A percentile compares a stretch with the other conserved stretches of the same genome.
phyloP scores from a whole-genome alignment of 2,888 invertebrate species.

The Sturmia bella region DNA sequence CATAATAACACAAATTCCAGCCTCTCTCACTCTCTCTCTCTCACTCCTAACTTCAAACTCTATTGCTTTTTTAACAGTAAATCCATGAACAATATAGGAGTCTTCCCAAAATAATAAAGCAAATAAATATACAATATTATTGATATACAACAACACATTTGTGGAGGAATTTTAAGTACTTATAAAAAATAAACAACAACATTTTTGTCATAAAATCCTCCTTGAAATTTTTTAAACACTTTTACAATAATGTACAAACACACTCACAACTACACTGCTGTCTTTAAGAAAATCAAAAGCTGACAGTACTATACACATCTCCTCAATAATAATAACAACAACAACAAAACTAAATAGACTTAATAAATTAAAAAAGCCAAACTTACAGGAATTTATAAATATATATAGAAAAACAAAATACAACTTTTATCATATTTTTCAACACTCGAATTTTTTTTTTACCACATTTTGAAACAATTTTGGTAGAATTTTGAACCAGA shows the following conservation, averaged over 20 bases:
- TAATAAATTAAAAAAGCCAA: constrained; percentile 41
- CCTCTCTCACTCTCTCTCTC: no score
- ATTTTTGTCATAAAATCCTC: not conserved
- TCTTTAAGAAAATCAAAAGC: not conserved
- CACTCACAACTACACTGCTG: not conserved
- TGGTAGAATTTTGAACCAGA: not conserved
- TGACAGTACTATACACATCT: not conserved
- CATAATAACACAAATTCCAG: no score
- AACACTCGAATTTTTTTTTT: not conserved
- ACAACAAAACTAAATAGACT: constrained; percentile 40
- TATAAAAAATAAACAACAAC: not conserved
- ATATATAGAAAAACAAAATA: constrained; percentile 31
- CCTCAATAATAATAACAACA: no score
- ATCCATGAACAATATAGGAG: constrained; percentile 36
- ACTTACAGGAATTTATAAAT: constrained; percentile 60
- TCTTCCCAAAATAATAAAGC: constrained; percentile 54
- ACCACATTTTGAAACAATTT: constrained; percentile 4
- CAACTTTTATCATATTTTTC: constrained; percentile 15
- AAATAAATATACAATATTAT: constrained; percentile 44
- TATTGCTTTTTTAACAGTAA: not conserved
- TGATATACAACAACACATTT: constrained; percentile 18
- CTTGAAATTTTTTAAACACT: not conserved
- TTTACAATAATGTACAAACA: not conserved
- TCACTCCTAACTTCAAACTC: no score
- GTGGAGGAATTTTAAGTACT: not conserved